These are phyloP conservation scores for Diadegma fenestrale DNA, from an alignment of 2,888 invertebrate genomes.

Conservation along the genomic window DNA sequence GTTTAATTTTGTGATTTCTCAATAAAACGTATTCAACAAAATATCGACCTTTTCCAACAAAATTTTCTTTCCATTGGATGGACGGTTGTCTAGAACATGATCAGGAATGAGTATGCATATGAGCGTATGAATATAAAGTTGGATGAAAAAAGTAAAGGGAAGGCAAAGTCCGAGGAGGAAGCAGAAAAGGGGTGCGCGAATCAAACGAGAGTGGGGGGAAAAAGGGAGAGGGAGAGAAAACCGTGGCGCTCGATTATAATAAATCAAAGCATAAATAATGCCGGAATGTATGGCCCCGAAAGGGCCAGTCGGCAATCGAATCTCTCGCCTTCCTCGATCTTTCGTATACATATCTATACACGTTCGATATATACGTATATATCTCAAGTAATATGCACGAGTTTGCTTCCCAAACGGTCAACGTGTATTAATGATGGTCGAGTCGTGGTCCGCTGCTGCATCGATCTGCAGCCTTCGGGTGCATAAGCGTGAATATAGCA, in stretches of 20 bases:
- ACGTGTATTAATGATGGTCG: conserved; percentile 80
- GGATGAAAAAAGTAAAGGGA: not conserved
- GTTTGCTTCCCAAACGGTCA: conserved; percentile 73
- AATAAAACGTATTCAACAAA: no score
- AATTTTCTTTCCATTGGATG: no score
- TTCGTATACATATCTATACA: conserved; percentile 38
- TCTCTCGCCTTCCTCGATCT: conserved; percentile 65
- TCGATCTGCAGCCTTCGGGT: conserved; percentile 62
- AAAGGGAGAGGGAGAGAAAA: conserved; percentile 63
- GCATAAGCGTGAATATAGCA: conserved; percentile 54
- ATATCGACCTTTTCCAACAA: no score
- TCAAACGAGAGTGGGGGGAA: conserved; percentile 12
- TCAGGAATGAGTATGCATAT: not conserved
- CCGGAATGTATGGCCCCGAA: conserved; percentile 80
- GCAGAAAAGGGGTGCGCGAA: conserved; percentile 16
- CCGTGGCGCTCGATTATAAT: conserved; percentile 83
- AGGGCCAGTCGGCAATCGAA: conserved; percentile 79
- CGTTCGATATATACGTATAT: conserved; percentile 60
- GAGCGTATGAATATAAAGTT: not conserved
- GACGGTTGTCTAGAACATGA: conserved; percentile 7
- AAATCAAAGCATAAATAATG: conserved; percentile 85
- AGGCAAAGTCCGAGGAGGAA: not conserved
- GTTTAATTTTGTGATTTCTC: no score
- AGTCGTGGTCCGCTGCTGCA: conserved; percentile 35
- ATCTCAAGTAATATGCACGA: conserved; percentile 70